These are phyloP conservation scores for Pyrocephalus nanus DNA, from an alignment of 2,797 vertebrate genomes.

Conservation along the genomic window DNA sequence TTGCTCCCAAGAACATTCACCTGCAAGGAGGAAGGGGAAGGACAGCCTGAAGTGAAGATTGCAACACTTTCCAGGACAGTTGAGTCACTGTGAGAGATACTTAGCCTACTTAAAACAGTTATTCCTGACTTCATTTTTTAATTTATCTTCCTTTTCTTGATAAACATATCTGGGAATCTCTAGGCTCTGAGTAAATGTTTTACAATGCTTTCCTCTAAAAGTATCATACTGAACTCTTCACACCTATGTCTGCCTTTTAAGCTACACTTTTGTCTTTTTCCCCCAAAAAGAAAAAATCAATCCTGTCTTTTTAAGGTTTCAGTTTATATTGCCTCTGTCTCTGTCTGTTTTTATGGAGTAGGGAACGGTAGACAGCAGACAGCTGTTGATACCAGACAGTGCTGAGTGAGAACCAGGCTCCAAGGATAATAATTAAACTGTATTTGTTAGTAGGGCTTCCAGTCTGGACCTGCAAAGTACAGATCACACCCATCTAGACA, in stretches of 20 bases:
- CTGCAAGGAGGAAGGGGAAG: not conserved
- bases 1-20: not conserved
- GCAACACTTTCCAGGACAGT: not conserved
- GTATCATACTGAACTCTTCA: not conserved
- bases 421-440: not conserved
- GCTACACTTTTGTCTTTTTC: not conserved
- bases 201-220: not conserved
- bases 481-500: not conserved
- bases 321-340: not conserved
- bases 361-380: not conserved
- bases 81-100: not conserved
- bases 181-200: not conserved
- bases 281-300: not conserved
- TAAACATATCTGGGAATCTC: not conserved
- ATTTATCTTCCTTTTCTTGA: constrained; percentile 5
- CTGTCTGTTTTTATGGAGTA: not conserved
- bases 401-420: not conserved
- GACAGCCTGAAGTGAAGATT: not conserved
- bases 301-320: not conserved
- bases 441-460: not conserved
- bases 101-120: not conserved
- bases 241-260: not conserved
- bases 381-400: not conserved
- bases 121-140: not conserved
- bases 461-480: not conserved